These are phyloP conservation scores for Diprion similis DNA, from an alignment of 1,140 invertebrate species.

Conservation along the genomic window DNA sequence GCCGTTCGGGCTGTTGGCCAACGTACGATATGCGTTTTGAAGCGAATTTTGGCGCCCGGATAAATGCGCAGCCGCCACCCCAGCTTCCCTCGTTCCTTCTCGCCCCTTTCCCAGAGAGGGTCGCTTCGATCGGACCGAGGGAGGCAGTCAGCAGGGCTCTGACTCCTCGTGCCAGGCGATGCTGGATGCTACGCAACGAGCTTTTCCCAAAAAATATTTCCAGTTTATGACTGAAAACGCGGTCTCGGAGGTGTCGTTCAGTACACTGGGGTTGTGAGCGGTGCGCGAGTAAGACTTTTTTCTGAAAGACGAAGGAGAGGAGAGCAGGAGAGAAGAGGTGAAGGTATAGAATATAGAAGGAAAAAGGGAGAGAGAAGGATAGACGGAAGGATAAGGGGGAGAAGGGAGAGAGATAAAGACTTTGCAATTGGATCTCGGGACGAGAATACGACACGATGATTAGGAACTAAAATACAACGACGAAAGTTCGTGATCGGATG, in stretches of 20 bases:
- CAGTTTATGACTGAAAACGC: not conserved
- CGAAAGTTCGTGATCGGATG: no score
- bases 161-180: slow-evolving; percentile 2
- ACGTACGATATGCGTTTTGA: not conserved
- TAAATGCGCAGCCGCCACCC: not conserved
- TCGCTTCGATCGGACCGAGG: slow-evolving; percentile 4
- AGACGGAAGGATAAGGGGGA: no score
- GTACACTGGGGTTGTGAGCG: not conserved
- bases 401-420: no score
- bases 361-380: no score
- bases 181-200: not conserved
- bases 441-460: no score
- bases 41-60: not conserved
- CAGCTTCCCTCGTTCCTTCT: not conserved
- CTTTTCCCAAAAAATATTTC: not conserved
- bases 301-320: no score
- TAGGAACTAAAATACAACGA: no score
- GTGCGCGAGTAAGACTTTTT: not conserved
- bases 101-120: not conserved
- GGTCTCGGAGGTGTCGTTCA: not conserved
- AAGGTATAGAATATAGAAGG: no score
- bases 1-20: no score
- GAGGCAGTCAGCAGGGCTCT: not conserved
- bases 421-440: no score
- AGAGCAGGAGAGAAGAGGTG: no score